Evolutionary conservation across 2,888 invertebrate species (phyloP).

Genomic region (Ochropacha duplaris): DNA sequence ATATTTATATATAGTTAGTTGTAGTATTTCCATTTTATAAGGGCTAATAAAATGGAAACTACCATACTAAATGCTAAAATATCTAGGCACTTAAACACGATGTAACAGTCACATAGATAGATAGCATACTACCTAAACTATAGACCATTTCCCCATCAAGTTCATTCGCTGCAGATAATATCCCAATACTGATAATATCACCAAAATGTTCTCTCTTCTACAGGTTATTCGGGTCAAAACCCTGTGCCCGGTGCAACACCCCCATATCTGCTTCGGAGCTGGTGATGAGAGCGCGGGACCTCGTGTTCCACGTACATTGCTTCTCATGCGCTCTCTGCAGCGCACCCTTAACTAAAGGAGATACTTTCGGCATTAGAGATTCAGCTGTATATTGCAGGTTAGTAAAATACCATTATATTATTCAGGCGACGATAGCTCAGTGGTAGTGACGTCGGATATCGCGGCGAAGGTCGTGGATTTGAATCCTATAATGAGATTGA

Average conservation of each 20-base stretch:
- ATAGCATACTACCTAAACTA: too few relatives aligned
- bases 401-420: conserved; percentile 6
- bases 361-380: conserved; percentile 96
- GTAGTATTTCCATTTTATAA: too few relatives aligned
- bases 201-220: conserved; percentile 7
- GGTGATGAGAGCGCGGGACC: conserved; percentile 96
- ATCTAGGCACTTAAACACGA: too few relatives aligned
- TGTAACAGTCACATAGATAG: too few relatives aligned
- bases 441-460: too few relatives aligned
- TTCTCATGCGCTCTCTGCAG: conserved; percentile 96
- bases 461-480: too few relatives aligned
- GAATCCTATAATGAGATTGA: too few relatives aligned
- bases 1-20: too few relatives aligned
- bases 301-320: conserved; percentile 97
- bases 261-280: conserved; percentile 95
- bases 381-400: conserved; percentile 93
- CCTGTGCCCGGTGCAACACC: conserved; percentile 95
- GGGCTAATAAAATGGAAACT: too few relatives aligned
- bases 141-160: too few relatives aligned
- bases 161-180: background rate
- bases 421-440: too few relatives aligned
- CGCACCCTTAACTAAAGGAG: conserved; percentile 94
- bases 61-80: too few relatives aligned
- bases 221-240: conserved; percentile 95
- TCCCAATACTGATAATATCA: background rate